phyloP scores from a whole-genome alignment of 1,140 invertebrate species.

The Aphaenogaster ashmeadi region DNA sequence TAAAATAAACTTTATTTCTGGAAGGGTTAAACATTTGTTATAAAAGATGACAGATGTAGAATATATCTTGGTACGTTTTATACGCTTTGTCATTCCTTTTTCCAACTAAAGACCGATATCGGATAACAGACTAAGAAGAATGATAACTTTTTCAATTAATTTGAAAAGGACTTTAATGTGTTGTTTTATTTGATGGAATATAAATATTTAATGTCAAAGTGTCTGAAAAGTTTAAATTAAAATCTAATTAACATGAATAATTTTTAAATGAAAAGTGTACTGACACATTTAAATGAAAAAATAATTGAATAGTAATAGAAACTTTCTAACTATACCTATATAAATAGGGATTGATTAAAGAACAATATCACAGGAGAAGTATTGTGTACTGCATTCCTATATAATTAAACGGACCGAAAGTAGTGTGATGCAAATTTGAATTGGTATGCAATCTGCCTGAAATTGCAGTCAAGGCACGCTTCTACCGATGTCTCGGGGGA shows the following conservation, averaged over 20 bases:
- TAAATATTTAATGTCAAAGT: constrained; percentile 3
- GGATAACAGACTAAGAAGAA: background rate
- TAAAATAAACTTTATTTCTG: background rate
- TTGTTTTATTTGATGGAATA: constrained; percentile 10
- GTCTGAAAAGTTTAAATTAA: constrained; percentile 6
- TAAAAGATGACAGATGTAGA: background rate
- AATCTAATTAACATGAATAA: background rate
- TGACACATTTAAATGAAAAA: background rate
- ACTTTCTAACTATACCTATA: background rate
- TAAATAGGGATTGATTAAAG: constrained; percentile 2
- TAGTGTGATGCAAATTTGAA: constrained; percentile 60
- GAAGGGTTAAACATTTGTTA: background rate
- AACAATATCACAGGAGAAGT: background rate
- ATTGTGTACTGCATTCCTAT: background rate
- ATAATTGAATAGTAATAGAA: background rate
- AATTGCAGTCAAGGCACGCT: constrained; percentile 59
- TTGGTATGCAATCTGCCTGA: constrained; percentile 58
- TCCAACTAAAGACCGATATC: background rate
- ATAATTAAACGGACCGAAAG: constrained; percentile 52
- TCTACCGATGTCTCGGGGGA: constrained; percentile 16
- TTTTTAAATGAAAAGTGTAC: background rate
- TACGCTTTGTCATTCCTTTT: background rate
- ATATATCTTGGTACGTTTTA: background rate
- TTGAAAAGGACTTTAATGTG: background rate
- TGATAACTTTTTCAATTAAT: background rate